Evolutionary conservation across 2,113 vertebrate species (phyloP).

Genomic region (Catagonus wagneri): DNA sequence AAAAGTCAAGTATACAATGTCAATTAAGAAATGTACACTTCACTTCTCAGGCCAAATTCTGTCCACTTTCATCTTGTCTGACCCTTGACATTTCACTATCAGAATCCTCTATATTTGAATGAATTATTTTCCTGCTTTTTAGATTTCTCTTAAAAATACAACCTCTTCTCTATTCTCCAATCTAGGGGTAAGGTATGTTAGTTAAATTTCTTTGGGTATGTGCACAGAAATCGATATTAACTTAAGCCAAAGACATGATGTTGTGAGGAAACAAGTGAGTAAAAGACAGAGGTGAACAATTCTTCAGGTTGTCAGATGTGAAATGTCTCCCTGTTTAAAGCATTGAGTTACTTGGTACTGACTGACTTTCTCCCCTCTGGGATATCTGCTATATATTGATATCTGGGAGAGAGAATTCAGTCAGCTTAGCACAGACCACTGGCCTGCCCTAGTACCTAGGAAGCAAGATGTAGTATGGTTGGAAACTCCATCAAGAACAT

Average conservation of each 20-base stretch:
- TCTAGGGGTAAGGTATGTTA: not conserved
- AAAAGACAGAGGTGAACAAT: not conserved
- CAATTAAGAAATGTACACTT: not conserved
- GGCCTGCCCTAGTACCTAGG: too few species aligned
- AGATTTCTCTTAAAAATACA: conserved; percentile 13
- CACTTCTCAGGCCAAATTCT: not conserved
- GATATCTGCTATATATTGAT: not conserved
- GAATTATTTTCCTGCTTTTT: not conserved
- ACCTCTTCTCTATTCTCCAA: not conserved
- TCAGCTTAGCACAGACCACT: not conserved
- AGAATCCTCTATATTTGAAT: not conserved
- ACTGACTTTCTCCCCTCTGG: not conserved
- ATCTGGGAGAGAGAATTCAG: not conserved
- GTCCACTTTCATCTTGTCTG: not conserved
- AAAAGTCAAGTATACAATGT: not conserved
- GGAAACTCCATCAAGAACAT: not conserved
- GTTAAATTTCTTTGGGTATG: not conserved
- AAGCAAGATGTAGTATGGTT: not conserved
- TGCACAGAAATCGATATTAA: not conserved
- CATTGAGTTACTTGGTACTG: not conserved
- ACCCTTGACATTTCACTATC: not conserved
- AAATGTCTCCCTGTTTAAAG: not conserved
- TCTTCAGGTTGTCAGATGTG: not conserved
- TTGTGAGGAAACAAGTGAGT: not conserved
- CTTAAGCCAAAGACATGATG: not conserved